Conservation (phyloP, 1,140 invertebrate species). For the Stegodyphus mimosarum region DNA sequence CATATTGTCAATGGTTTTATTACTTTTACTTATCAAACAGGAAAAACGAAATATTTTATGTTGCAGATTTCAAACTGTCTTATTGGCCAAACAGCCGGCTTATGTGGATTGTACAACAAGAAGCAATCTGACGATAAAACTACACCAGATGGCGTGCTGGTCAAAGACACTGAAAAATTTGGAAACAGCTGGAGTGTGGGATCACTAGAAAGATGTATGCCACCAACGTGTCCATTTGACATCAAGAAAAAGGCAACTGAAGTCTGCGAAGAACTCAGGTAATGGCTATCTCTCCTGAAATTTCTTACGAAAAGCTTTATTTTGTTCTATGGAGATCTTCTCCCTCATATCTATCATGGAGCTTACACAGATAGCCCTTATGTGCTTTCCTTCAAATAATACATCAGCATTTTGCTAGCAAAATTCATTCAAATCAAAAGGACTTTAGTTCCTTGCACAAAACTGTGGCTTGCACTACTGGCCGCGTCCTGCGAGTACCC, state of each 20-base stretch:
- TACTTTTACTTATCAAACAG: no score
- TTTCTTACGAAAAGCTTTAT: not conserved
- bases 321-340: not conserved
- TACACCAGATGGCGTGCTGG: conserved; percentile 75
- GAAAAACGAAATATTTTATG: no score
- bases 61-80: conserved; percentile 71
- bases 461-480: no score
- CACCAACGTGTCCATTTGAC: conserved; percentile 72
- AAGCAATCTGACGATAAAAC: conserved; percentile 76
- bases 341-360: no score
- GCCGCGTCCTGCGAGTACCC: no score
- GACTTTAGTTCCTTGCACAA: no score
- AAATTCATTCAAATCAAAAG: no score
- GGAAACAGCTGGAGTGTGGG: conserved; percentile 78
- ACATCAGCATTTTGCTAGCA: no score
- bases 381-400: no score
- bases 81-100: conserved; percentile 75
- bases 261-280: conserved; percentile 72
- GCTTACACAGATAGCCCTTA: no score
- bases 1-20: no score
- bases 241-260: conserved; percentile 75
- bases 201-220: conserved; percentile 70
- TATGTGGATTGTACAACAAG: conserved; percentile 82
- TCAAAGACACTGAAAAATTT: conserved; percentile 76
- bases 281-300: conserved; percentile 8